A percentile compares a stretch with the other conserved stretches of the same genome.
Conservation (phyloP, 2,797 vertebrate species). For the Salmo trutta region DNA sequence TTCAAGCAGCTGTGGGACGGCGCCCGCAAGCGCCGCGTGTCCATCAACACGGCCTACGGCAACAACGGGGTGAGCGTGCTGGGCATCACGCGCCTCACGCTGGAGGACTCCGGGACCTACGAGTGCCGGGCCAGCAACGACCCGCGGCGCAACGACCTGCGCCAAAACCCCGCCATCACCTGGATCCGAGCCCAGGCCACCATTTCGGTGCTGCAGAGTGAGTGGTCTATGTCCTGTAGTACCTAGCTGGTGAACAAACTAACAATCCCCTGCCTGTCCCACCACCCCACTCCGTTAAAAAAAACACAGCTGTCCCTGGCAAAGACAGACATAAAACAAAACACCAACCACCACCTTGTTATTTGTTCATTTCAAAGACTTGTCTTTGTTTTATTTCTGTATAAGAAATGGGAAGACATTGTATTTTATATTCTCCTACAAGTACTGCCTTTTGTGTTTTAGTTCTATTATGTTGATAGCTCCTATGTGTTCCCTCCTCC, state of each 20-base stretch:
- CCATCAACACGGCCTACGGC: constrained; percentile 95
- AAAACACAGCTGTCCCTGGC: constrained; percentile 24
- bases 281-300: constrained; percentile 36
- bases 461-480: constrained; percentile 10
- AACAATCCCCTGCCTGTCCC: constrained; percentile 35
- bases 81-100: constrained; percentile 90
- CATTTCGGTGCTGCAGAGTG: constrained; percentile 99
- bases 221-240: constrained; percentile 90
- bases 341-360: constrained; percentile 3
- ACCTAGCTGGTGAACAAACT: constrained; percentile 77
- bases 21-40: constrained; percentile 92
- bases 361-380: constrained; percentile 17
- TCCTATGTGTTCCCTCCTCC: constrained; percentile 20
- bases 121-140: constrained; percentile 99
- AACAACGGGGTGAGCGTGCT: constrained; percentile 96
- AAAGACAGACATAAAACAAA: constrained; percentile 32
- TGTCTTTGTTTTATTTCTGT: constrained; percentile 1
- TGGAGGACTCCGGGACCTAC: constrained; percentile 99
- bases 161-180: constrained; percentile 96
- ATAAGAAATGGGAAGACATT: neutral
- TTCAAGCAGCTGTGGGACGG: constrained; percentile 99
- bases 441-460: constrained; percentile 26
- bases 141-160: constrained; percentile 94
- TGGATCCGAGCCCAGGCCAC: constrained; percentile 99
- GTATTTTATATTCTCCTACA: neutral